phyloP scores from a whole-genome alignment of 2,888 invertebrate genomes.

The Apodemia duryi region DNA sequence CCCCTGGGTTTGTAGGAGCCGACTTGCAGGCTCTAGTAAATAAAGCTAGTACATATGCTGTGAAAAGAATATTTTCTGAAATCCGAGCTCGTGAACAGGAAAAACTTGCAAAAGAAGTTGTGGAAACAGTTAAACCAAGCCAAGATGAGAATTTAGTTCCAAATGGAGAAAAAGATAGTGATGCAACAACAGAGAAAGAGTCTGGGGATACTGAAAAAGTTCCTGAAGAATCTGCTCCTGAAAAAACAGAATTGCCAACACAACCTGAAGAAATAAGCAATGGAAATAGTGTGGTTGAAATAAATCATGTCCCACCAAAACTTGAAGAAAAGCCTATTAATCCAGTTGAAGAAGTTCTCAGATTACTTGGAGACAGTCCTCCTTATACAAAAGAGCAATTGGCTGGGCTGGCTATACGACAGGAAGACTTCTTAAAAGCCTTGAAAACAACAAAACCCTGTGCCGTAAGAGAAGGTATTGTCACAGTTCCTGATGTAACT shows the following conservation, averaged over 20 bases:
- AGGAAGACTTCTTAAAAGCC: constrained; percentile 88
- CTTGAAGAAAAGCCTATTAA: constrained; percentile 34
- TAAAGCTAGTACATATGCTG: constrained; percentile 93
- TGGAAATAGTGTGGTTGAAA: constrained; percentile 27
- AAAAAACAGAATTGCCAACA: constrained; percentile 33
- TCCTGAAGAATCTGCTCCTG: constrained; percentile 22
- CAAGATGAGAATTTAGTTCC: constrained; percentile 48
- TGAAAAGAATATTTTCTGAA: constrained; percentile 80
- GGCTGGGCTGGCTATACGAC: constrained; percentile 82
- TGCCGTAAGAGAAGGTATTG: constrained; percentile 97
- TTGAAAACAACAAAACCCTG: constrained; percentile 93
- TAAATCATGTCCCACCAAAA: constrained; percentile 25
- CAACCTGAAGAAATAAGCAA: constrained; percentile 36
- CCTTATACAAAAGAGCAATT: constrained; percentile 82
- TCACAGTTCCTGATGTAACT: constrained; percentile 97
- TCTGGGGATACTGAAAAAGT: constrained; percentile 38
- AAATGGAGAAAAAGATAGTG: constrained; percentile 56
- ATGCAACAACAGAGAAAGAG: constrained; percentile 1
- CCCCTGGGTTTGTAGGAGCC: constrained; percentile 98
- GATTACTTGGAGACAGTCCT: constrained; percentile 83
- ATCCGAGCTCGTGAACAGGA: constrained; percentile 38
- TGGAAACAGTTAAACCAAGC: constrained; percentile 36
- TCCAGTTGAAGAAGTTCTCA: constrained; percentile 75
- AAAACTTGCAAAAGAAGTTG: constrained; percentile 29
- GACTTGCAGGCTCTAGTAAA: constrained; percentile 92